Base-by-base conservation (phyloP, 2,888 invertebrate species). In the Euplagia quadripunctaria region DNA sequence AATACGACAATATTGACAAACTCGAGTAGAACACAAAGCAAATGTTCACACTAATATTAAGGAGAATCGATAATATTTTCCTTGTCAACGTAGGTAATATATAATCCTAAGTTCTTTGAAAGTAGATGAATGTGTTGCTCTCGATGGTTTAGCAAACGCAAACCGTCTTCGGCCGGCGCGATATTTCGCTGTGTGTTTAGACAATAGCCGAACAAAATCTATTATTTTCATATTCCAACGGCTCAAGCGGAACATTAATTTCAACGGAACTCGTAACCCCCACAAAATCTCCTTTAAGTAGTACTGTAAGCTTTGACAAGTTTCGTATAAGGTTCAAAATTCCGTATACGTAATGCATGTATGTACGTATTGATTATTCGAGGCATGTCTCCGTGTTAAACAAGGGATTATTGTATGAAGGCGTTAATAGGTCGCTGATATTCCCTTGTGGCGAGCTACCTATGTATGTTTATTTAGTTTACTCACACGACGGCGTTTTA, bases 211-310 rank as follows among this genome's bases (percentile, higher is more conserved):
- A 63, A 75, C 74, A 79, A 75, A 75, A 80, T 75, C 70, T 77
- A 70, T 77, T 82, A 79, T 77, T 79, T 76, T 78, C 74, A 81
- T 84, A 82, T 82, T 82, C 76, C 72, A 81, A 73, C 75, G 68
- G 77, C 72, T 76, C 71, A 68, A 75, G 79, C 79, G 77, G 79
- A 82, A 82, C 80, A 73, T 77, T 79, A 70, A 79, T 79, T 83
- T 83, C 79, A 79, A 81, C 83, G 83, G 80, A 82, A 84, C 84
- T 82, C 76, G 55, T 76, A 74, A 76, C 72, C 71, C 31, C 72
- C 66, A 70, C 71, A 70, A 70, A 70, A 58, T 55, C n/a, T 17
- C 31, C 42, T 31, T 63, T 41, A 61, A 63, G 14, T 71, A 17
- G 51, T 55, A 75, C 64, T 76, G 20, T 73, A 64, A 70, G 74